phyloP scores from a whole-genome alignment of 2,888 invertebrate genomes.

The Ectemnius lituratus region DNA sequence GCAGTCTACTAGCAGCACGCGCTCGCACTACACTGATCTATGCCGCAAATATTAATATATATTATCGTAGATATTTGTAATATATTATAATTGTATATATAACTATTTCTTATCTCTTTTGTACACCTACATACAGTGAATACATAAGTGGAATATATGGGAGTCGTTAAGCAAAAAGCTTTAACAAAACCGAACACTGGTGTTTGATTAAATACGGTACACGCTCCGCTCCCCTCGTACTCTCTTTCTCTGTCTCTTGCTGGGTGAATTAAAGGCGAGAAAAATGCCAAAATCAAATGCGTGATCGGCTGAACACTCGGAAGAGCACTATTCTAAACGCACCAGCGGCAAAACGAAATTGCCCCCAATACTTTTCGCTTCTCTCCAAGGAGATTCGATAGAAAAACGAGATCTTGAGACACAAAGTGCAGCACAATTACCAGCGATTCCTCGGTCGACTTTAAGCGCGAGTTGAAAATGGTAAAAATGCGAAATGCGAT shows the following conservation, averaged over 20 bases:
- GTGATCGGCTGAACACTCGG: not conserved
- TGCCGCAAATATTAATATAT: not conserved
- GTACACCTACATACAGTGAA: slow-evolving; percentile 64
- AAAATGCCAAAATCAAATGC: slow-evolving; percentile 5
- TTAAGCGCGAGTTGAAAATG: slow-evolving; percentile 18
- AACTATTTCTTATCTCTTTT: slow-evolving; percentile 57
- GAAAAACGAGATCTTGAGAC: too few species aligned
- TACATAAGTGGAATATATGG: slow-evolving; percentile 47
- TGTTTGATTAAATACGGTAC: slow-evolving; percentile 49
- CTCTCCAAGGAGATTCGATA: too few species aligned
- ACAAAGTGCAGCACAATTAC: too few species aligned
- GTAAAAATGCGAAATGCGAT: slow-evolving; percentile 42
- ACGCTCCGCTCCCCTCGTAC: slow-evolving; percentile 30
- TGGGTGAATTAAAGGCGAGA: slow-evolving; percentile 13
- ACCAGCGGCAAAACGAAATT: not conserved
- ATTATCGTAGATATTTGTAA: slow-evolving; percentile 11
- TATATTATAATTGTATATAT: slow-evolving; percentile 43
- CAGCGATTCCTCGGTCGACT: slow-evolving; percentile 8
- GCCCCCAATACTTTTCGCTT: too few species aligned
- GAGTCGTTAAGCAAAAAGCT: slow-evolving; percentile 53
- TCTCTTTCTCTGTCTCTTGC: slow-evolving; percentile 19
- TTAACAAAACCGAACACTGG: slow-evolving; percentile 45
- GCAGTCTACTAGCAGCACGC: slow-evolving; percentile 43
- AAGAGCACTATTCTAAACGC: not conserved
- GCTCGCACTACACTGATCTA: slow-evolving; percentile 27